Base-by-base conservation (phyloP, 2,113 vertebrate genomes). In the Zapornia atra region DNA sequence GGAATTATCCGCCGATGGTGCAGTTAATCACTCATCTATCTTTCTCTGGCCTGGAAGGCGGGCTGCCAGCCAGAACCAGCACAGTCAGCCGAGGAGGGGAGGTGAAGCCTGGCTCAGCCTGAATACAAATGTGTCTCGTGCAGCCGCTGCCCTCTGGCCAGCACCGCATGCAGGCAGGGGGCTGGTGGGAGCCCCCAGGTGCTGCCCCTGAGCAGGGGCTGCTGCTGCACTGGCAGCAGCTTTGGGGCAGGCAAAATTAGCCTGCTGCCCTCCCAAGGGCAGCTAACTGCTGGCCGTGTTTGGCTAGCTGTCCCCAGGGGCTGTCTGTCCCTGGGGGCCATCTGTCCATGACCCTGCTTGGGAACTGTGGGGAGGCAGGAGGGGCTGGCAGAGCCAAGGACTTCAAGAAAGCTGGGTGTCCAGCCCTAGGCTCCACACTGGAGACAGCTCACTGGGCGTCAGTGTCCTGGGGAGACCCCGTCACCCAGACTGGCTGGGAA, bases 21-120 rank as follows among this genome's bases (percentile, higher is more conserved):
- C 88, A 96, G 94, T 95, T 97, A 96, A 95, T 97, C 97, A 95
- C 69, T 96, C 97, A 92, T 97, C 78, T 57, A 76, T 91, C 95
- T 96, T 94, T 94, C 61, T 69, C 93, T 92, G 96, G 96, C 93
- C 93, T 94, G 95, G 93, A 92, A 95, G 75, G 34, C 36, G 79
- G 97, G 97, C 96, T 97, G 57, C 82, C 84, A 88, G 97, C 97
- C 97, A 97, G 96, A 77, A 33, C 65, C 93, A 89, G 84, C 93
- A 90, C 36, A 91, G 92, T 72, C 83, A 94, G 96, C 82, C 77
- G 29, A 93, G 92, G 64, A 87, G 48, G 93, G 86, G 94, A 96
- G 90, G 90, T 92, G 94, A 94, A 88, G 86, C 90, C 92, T 94
- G 88, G 88, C 95, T 96, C 94, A 68, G 86, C 21, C 92, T 85